Evolutionary conservation across 1,140 invertebrate species (phyloP).

Genomic region (Neuroterus valhalla): DNA sequence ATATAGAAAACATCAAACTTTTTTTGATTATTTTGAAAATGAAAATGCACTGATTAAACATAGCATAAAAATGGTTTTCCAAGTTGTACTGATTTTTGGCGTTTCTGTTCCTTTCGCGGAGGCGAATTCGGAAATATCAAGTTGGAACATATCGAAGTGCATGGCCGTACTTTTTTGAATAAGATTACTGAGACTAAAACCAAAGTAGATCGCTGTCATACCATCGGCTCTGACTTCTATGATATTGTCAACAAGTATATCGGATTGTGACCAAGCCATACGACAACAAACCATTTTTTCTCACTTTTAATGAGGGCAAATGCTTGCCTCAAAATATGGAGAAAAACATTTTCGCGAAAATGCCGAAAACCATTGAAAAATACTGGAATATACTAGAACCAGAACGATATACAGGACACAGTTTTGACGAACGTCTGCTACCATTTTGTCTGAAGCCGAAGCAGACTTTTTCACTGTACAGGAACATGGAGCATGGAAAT

Average conservation of each 20-base stretch:
- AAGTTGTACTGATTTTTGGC: too few species aligned
- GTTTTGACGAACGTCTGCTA: constrained; percentile 46
- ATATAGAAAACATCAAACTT: too few species aligned
- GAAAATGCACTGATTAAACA: too few species aligned
- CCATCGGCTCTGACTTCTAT: constrained; percentile 18
- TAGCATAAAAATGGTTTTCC: background rate
- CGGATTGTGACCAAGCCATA: constrained; percentile 37
- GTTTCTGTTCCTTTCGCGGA: background rate
- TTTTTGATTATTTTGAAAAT: too few species aligned
- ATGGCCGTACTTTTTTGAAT: background rate
- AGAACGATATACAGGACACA: too few species aligned
- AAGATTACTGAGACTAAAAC: constrained; percentile 35
- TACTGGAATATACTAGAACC: too few species aligned
- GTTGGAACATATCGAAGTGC: too few species aligned
- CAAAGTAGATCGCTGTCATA: constrained; percentile 34
- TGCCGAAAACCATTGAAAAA: too few species aligned
- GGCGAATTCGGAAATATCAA: too few species aligned
- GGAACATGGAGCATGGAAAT: constrained; percentile 37
- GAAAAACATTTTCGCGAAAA: too few species aligned
- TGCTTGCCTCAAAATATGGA: constrained; percentile 49
- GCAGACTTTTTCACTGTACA: too few species aligned
- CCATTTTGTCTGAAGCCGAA: constrained; percentile 41
- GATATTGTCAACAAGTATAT: constrained; percentile 41
- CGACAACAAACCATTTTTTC: constrained; percentile 46
- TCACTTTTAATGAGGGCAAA: constrained; percentile 56